Evolutionary conservation across 2,888 invertebrate species (phyloP).

Genomic region (Charanyca ferruginea): DNA sequence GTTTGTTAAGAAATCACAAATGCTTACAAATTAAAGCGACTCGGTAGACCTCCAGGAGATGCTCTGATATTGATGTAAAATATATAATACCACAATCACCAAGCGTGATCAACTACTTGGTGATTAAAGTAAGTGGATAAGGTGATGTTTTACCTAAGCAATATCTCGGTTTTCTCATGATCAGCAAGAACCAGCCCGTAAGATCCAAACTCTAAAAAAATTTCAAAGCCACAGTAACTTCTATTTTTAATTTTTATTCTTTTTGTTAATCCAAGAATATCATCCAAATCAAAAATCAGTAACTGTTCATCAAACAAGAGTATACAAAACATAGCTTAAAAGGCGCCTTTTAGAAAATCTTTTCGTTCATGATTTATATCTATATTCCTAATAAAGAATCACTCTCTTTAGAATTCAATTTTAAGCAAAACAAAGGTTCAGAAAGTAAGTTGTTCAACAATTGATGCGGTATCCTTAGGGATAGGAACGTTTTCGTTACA

Average conservation of each 20-base stretch:
- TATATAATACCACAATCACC: too few species aligned
- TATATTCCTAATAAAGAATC: conserved; percentile 8
- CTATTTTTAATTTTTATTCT: too few species aligned
- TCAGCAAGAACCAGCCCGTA: too few species aligned
- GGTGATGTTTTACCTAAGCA: too few species aligned
- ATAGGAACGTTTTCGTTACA: conserved; percentile 73
- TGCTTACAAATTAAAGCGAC: background rate
- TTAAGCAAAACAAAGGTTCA: conserved; percentile 67
- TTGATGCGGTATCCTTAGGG: conserved; percentile 72
- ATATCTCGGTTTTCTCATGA: too few species aligned
- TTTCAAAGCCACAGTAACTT: too few species aligned
- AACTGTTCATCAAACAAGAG: background rate
- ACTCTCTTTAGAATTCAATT: conserved; percentile 68
- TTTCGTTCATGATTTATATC: conserved; percentile 1
- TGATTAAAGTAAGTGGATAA: too few species aligned
- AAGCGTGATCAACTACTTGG: too few species aligned
- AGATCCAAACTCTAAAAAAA: too few species aligned
- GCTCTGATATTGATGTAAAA: too few species aligned
- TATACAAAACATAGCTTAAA: background rate
- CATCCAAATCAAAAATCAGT: background rate
- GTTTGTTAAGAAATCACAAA: conserved; percentile 6
- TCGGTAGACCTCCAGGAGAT: background rate
- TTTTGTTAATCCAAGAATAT: background rate
- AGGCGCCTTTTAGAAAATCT: background rate
- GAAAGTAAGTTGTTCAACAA: conserved; percentile 72